Evolutionary conservation across 2,888 invertebrate species (phyloP), one percentile per base, ranked within the genome.

Genomic region (Eupithecia subfuscata): DNA sequence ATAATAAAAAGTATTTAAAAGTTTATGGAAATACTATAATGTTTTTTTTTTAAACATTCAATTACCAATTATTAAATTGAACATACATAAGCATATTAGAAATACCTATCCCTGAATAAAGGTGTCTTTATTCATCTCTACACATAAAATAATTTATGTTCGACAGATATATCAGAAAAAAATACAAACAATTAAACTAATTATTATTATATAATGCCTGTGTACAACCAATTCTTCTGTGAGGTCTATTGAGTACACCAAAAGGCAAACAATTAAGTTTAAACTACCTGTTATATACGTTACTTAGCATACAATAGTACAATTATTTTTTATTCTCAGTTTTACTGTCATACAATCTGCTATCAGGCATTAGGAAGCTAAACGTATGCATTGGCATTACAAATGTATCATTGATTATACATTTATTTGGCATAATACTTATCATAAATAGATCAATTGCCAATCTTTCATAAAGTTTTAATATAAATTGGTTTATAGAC

Each of bases 221-320:
- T 34, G 18, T 60, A 60, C 22, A 22, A 4, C 0, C 5, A 4
- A 60, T 69, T 77, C 70, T 83, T 86, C 84, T 90, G 92, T 93
- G 94, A 82, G 93, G 94, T 92, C 94, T 87, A 90, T 88, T 93
- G 91, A 88, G 91, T 91, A 92, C 87, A 86, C 90, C 85, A 89
- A 91, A 90, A 84, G 89, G 88, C 82, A 71, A 25, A 25, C 60
- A 12, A 60, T 60, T 60, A 60, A 1, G 8, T 6, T 25, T 60
- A 25, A 60, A 60, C 60, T 60, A 60, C 60, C 60, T 60, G 60
- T 60, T 25, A 25, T 14, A 60, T 82, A 81, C 88, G 88, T 30
- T 78, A 87, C 83, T 92, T 93, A 87, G 93, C 92, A 94, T 94
- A 94, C 93, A 93, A 94, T 94, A 82, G 88, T 80, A 77, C 85